Evolutionary conservation across 2,888 invertebrate genomes (phyloP).

Genomic region (Teinopalpus imperialis): DNA sequence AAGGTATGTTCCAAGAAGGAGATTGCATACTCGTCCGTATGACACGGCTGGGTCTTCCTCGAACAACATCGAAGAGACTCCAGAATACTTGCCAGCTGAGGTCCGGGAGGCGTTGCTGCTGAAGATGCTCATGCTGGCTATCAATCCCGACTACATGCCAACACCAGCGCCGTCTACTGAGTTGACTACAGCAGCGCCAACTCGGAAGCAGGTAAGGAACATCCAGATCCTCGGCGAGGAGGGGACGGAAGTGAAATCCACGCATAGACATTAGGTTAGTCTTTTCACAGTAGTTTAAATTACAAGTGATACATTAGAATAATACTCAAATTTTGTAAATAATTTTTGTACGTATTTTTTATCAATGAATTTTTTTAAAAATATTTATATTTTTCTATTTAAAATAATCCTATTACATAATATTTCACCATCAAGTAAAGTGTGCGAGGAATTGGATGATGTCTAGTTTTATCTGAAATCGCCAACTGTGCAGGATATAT

Average conservation of each 20-base stretch:
- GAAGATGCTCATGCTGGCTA: slow-evolving; percentile 87
- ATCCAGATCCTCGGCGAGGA: slow-evolving; percentile 88
- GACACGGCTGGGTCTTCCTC: slow-evolving; percentile 20
- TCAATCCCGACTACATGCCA: slow-evolving; percentile 83
- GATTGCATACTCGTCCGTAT: slow-evolving; percentile 12
- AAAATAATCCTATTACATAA: background rate
- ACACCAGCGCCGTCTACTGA: slow-evolving; percentile 66
- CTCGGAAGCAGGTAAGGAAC: slow-evolving; percentile 84
- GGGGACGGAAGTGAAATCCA: slow-evolving; percentile 56
- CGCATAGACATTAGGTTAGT: slow-evolving; percentile 48
- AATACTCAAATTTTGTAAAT: slow-evolving; percentile 23
- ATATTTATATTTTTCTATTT: background rate
- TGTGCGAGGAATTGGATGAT: background rate
- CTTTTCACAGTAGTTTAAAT: slow-evolving; percentile 3
- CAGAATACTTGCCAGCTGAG: slow-evolving; percentile 85
- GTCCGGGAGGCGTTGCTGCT: slow-evolving; percentile 86
- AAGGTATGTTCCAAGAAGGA: slow-evolving; percentile 35
- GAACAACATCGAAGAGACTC: slow-evolving; percentile 39
- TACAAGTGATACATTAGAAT: slow-evolving; percentile 21
- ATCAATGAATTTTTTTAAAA: slow-evolving; percentile 24
- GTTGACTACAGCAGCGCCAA: slow-evolving; percentile 73
- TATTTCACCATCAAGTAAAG: too few relatives aligned
- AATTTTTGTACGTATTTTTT: slow-evolving; percentile 28
- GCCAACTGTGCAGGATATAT: too few relatives aligned
- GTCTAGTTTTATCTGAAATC: too few relatives aligned